Percentiles rank a stretch among this genome's conserved stretches.
phyloP scores from a whole-genome alignment of 2,797 vertebrate species.

The Oreortyx pictus region DNA sequence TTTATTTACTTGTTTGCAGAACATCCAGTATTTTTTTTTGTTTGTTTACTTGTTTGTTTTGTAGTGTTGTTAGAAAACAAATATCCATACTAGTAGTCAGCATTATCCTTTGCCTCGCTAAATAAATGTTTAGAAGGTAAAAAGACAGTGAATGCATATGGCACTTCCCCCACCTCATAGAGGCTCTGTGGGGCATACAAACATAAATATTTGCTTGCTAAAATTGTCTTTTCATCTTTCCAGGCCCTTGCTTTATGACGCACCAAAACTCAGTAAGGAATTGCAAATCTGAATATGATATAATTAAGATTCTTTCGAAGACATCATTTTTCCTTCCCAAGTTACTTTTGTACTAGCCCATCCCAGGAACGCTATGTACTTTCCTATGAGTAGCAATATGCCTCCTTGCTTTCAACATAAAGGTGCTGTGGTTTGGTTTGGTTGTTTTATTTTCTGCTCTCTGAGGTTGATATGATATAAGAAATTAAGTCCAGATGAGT shows the following conservation, averaged over 20 bases:
- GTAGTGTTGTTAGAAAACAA: not conserved
- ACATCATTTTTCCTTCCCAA: not conserved
- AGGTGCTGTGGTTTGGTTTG: not conserved
- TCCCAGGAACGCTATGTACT: not conserved
- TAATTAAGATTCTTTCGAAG: not conserved
- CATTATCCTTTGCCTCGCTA: not conserved
- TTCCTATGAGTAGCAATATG: not conserved
- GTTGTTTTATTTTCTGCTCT: not conserved
- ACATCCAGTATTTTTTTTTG: not conserved
- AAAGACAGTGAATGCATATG: rapidly evolving
- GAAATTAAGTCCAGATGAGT: not conserved
- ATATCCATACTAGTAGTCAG: not conserved
- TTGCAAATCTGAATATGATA: not conserved
- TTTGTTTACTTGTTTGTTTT: not conserved
- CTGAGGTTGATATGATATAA: not conserved
- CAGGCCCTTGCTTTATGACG: not conserved
- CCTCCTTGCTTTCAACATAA: not conserved
- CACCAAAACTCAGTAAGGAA: not conserved
- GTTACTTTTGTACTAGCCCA: not conserved
- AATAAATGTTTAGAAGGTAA: not conserved
- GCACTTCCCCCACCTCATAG: not conserved
- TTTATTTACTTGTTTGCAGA: not conserved
- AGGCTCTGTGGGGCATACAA: not conserved
- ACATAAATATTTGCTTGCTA: not conserved
- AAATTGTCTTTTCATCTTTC: not conserved